These are phyloP conservation scores for Pelecanus crispus DNA, from an alignment of 2,113 vertebrate species.

Conservation along the genomic window DNA sequence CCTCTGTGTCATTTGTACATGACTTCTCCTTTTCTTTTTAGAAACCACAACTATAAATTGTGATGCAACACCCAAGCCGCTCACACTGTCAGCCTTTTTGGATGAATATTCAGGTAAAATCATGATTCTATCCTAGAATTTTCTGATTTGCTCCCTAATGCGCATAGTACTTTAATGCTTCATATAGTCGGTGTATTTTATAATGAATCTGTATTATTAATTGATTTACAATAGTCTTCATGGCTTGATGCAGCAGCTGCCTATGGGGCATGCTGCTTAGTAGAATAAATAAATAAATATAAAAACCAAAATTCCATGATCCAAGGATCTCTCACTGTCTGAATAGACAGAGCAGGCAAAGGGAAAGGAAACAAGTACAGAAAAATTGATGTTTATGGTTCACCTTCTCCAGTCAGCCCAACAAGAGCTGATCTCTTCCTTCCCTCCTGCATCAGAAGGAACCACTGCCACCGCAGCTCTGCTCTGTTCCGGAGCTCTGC, in stretches of 20 bases:
- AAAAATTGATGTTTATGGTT: background rate
- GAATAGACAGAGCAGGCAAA: background rate
- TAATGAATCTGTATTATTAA: background rate
- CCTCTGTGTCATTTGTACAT: background rate
- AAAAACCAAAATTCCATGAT: background rate
- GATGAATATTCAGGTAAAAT: slow-evolving; percentile 52
- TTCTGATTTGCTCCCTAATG: background rate
- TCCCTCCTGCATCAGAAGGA: background rate
- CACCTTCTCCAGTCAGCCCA: background rate
- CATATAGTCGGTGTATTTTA: rapidly evolving
- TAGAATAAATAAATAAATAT: background rate
- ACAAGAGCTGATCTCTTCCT: background rate
- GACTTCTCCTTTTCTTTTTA: background rate
- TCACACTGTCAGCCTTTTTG: background rate
- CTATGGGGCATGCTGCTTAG: background rate
- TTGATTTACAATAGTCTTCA: background rate
- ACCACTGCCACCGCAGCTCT: background rate
- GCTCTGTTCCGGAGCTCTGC: background rate
- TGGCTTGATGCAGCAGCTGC: background rate
- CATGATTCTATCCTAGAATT: background rate
- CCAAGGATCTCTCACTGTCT: background rate
- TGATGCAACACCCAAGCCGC: rapidly evolving
- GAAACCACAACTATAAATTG: slow-evolving; percentile 28
- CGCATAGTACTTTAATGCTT: background rate
- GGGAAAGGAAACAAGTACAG: background rate